Percentiles rank a stretch among this genome's conserved stretches.
Conservation (phyloP, 30 jellyfish, hydroid and myxozoan species). For the Turritopsis dohrnii region DNA sequence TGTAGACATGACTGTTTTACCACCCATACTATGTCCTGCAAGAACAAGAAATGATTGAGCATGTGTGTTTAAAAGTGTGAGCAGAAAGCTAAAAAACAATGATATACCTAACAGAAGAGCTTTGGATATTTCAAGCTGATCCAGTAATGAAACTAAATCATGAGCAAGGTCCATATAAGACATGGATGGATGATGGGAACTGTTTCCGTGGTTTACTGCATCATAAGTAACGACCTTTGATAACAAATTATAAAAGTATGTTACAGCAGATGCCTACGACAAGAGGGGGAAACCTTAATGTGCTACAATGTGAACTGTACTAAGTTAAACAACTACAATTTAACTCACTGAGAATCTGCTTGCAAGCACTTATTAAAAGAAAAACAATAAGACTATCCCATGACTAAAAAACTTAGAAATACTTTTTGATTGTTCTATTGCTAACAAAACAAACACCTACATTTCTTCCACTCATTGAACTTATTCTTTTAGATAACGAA, state of each 20-base stretch:
- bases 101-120: constrained; percentile 11
- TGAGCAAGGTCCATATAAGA: constrained; percentile 53
- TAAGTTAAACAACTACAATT: too few relatives aligned
- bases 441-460: constrained; percentile 8
- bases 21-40: constrained; percentile 91
- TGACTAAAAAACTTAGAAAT: too few relatives aligned
- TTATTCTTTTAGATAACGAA: constrained; percentile 42
- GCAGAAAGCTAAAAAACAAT: background rate
- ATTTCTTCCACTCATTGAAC: constrained; percentile 44
- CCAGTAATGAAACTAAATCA: constrained; percentile 38
- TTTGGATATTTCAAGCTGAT: constrained; percentile 26
- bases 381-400: too few relatives aligned
- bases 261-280: too few relatives aligned
- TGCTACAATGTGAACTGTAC: too few relatives aligned
- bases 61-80: background rate
- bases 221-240: constrained; percentile 57
- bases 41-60: background rate
- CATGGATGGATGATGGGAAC: constrained; percentile 73
- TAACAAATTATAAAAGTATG: too few relatives aligned
- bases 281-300: too few relatives aligned
- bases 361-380: too few relatives aligned
- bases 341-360: too few relatives aligned
- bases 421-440: too few relatives aligned
- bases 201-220: constrained; percentile 69
- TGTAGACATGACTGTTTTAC: constrained; percentile 61